Evolutionary conservation across 2,888 invertebrate species (phyloP).

Genomic region (Drosophila longiperda): DNA sequence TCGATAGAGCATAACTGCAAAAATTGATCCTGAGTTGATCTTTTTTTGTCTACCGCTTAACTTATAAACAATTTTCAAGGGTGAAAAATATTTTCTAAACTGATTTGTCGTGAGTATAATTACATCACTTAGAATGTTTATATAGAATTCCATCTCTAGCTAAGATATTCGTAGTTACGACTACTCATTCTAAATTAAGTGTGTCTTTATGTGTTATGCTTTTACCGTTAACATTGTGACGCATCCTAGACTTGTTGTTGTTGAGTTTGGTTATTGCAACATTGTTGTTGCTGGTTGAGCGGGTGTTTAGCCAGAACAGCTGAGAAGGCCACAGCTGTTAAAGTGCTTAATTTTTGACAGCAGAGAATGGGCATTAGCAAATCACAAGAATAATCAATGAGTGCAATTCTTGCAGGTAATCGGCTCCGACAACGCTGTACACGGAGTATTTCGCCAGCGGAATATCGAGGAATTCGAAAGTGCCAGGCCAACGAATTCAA

Average conservation of each 20-base stretch:
- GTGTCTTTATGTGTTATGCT: conserved; percentile 39
- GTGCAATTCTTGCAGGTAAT: conserved; percentile 71
- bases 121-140: neutral
- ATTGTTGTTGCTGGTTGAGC: conserved; percentile 16
- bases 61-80: neutral
- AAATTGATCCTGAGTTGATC: neutral
- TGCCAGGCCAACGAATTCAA: conserved; percentile 70
- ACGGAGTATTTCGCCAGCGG: conserved; percentile 82
- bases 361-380: conserved; percentile 31
- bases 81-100: neutral
- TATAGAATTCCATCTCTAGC: conserved; percentile 29
- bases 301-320: conserved; percentile 36
- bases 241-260: conserved; percentile 35
- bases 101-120: neutral
- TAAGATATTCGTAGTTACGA: conserved; percentile 4
- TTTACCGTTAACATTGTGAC: conserved; percentile 43
- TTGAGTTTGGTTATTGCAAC: conserved; percentile 7
- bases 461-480: conserved; percentile 80
- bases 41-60: neutral
- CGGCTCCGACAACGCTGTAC: conserved; percentile 75
- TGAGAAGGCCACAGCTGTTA: conserved; percentile 49
- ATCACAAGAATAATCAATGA: conserved; percentile 38
- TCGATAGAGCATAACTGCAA: neutral
- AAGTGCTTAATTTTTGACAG: conserved; percentile 8
- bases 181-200: conserved; percentile 4